A percentile compares a stretch with the other conserved stretches of the same genome.
Evolutionary conservation across 2,113 vertebrate species (phyloP).

Genomic region (Dicerorhinus sumatrensis): DNA sequence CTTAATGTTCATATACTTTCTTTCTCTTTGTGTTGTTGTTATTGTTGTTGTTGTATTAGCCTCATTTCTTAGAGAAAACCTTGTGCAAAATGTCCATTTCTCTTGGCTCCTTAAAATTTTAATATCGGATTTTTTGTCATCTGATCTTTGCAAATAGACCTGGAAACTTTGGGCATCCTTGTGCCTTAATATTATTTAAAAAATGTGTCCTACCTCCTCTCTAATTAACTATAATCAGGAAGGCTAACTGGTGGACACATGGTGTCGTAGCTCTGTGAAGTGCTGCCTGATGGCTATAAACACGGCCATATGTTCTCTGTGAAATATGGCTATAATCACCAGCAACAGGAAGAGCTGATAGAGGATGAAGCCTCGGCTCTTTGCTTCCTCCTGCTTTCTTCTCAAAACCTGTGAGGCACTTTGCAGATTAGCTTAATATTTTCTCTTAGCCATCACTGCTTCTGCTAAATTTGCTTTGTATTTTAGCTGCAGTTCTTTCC

Average conservation of each 20-base stretch:
- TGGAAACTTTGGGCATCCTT: conserved; percentile 80
- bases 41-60: conserved; percentile 16
- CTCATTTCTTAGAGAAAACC: conserved; percentile 71
- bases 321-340: conserved; percentile 85
- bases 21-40: neutral
- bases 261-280: conserved; percentile 86
- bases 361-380: conserved; percentile 73
- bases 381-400: conserved; percentile 65
- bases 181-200: conserved; percentile 82
- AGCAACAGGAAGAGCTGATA: conserved; percentile 83
- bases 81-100: neutral
- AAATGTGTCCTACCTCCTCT: conserved; percentile 84
- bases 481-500: neutral
- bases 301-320: conserved; percentile 87
- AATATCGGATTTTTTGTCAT: conserved; percentile 75
- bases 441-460: conserved; percentile 35
- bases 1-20: neutral
- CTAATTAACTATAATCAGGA: conserved; percentile 89
- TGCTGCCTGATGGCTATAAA: conserved; percentile 88
- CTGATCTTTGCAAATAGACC: conserved; percentile 74
- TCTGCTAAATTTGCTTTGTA: conserved; percentile 25
- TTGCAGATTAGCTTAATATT: conserved; percentile 65
- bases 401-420: conserved; percentile 65
- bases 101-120: conserved; percentile 66
- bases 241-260: conserved; percentile 89